phyloP scores from a whole-genome alignment of 1,140 invertebrate genomes.

The Hylaeus anthracinus region DNA sequence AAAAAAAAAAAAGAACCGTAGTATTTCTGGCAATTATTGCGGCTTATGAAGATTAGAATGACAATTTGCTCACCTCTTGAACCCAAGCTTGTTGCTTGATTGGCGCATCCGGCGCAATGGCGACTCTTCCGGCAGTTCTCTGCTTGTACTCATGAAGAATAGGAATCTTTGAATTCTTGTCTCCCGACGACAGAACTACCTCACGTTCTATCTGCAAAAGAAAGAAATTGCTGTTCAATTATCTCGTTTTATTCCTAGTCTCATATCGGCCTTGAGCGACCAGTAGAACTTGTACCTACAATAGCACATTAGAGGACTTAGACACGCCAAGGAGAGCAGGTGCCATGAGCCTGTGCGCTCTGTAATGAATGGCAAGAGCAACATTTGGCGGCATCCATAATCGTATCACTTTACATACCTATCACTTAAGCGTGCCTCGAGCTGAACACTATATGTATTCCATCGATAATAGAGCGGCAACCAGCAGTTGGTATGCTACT shows the following conservation, averaged over 20 bases:
- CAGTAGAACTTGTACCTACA: too few relatives aligned
- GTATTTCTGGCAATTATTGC: background rate
- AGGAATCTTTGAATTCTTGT: conserved; percentile 89
- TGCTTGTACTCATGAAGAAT: conserved; percentile 88
- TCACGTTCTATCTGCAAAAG: conserved; percentile 86
- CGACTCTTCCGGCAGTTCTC: conserved; percentile 80
- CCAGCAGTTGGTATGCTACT: too few relatives aligned
- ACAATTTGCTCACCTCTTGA: conserved; percentile 75
- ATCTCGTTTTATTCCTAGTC: background rate
- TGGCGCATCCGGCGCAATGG: conserved; percentile 88
- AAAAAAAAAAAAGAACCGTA: background rate
- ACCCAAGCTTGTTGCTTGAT: conserved; percentile 84
- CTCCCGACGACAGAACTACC: conserved; percentile 85
- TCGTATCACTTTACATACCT: too few relatives aligned
- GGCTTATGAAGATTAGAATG: conserved; percentile 4
- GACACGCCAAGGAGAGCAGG: too few relatives aligned
- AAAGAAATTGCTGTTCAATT: background rate
- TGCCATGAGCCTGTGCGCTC: too few relatives aligned
- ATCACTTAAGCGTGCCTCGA: too few relatives aligned
- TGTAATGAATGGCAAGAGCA: too few relatives aligned
- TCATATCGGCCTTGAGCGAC: too few relatives aligned
- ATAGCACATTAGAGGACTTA: too few relatives aligned
- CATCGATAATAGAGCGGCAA: too few relatives aligned
- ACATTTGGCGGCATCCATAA: too few relatives aligned
- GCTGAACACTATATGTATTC: too few relatives aligned